phyloP scores from a whole-genome alignment of 2,888 invertebrate species.

The Drosophila neotestacea region DNA sequence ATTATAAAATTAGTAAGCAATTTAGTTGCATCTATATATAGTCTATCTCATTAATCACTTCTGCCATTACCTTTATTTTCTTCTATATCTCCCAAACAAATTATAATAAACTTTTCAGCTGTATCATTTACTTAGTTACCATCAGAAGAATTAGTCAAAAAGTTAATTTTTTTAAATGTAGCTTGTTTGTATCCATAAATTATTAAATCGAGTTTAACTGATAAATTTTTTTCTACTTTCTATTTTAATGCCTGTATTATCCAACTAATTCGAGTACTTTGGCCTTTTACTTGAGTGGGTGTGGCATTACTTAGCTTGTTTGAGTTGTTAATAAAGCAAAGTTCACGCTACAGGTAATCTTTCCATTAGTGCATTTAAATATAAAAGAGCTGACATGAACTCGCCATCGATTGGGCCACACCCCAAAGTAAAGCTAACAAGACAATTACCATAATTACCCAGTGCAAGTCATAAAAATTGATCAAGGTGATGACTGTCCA shows the following conservation, averaged over 20 bases:
- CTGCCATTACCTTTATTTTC: no score
- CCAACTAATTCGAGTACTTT: background rate
- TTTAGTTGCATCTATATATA: no score
- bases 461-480: conserved; percentile 48
- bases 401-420: conserved; percentile 40
- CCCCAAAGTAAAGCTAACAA: conserved; percentile 47
- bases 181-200: no score
- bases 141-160: no score
- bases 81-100: no score
- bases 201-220: no score
- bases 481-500: conserved; percentile 44
- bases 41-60: no score
- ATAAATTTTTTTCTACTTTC: background rate
- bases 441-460: conserved; percentile 65
- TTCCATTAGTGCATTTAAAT: conserved; percentile 36
- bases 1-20: no score
- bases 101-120: no score
- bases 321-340: conserved; percentile 9
- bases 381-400: conserved; percentile 20
- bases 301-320: conserved; percentile 5
- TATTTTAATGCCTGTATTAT: background rate
- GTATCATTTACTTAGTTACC: no score
- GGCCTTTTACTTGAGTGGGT: background rate
- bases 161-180: no score
- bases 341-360: conserved; percentile 22